These are phyloP conservation scores for Dryobota labecula DNA, from an alignment of 2,888 invertebrate species.

Conservation along the genomic window DNA sequence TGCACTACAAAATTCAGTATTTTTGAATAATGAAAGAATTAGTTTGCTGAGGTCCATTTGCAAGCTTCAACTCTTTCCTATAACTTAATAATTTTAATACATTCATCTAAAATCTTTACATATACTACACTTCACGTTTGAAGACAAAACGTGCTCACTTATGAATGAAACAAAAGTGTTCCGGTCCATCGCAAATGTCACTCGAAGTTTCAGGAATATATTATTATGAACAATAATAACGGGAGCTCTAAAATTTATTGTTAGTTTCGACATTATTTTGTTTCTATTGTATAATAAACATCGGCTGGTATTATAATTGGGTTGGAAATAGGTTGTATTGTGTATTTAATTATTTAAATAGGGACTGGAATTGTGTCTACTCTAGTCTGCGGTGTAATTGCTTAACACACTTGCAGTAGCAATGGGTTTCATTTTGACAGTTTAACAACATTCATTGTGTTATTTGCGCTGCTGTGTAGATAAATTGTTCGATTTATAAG, in stretches of 20 bases:
- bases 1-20: no score
- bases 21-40: no score
- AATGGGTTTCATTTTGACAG: no score
- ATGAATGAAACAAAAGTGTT: slow-evolving; percentile 82
- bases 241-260: slow-evolving; percentile 35
- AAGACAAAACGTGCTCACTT: slow-evolving; percentile 69
- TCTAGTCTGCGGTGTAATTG: neutral
- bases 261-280: slow-evolving; percentile 34
- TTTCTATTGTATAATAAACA: slow-evolving; percentile 34
- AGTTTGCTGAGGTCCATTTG: no score
- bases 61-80: neutral
- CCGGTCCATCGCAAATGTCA: slow-evolving; percentile 74
- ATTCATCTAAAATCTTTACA: slow-evolving; percentile 47
- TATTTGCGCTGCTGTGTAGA: no score
- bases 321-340: slow-evolving; percentile 21
- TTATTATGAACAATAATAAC: slow-evolving; percentile 58
- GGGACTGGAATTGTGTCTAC: neutral
- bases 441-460: no score
- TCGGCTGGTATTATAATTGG: slow-evolving; percentile 43
- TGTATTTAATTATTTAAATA: slow-evolving; percentile 11
- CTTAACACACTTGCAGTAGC: no score
- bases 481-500: no score
- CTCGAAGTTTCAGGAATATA: slow-evolving; percentile 65
- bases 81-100: neutral
- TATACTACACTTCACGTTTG: slow-evolving; percentile 60